Base-by-base conservation (phyloP, 2,888 invertebrate genomes). In the Diaprepes abbreviatus region DNA sequence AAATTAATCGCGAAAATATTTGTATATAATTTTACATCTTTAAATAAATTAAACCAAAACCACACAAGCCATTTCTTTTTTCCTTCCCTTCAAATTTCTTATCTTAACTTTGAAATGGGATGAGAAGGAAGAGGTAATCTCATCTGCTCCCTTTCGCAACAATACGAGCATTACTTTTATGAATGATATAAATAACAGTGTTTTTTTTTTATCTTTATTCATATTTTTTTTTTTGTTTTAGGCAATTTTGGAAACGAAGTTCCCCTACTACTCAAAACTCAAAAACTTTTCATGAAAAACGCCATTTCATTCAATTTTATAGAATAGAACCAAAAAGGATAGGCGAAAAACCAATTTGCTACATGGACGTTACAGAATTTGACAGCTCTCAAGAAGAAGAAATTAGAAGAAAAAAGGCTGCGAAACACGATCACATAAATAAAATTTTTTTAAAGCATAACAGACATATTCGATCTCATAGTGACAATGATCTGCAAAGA, bases 341-440 rank as follows among this genome's bases (percentile, higher is more conserved):
- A 17, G 66, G 65, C 10, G 74, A 75, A 17, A 71, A 76, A 50
- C 77, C 77, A 4, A 66, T 74, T 3, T 79, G 77, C 45, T 75
- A 75, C 60, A 78, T 79, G 75, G 74, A 78, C 65, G 77, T 78
- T 5, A 77, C 74, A 52, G 75, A 76, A 65, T 74, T 79, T 33
- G 63, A 70, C n/a, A 66, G 43, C 31, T 64, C 69, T 3, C 17
- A 55, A n/a, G 50, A 64, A 14, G 62, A 55, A 24, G 69, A 69
- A 31, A 64, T 64, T 16, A 64, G 63, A 16, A 16, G 69, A 58
- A 21, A 52, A n/a, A 60, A 62, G 17, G 12, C 35, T 2, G 58
- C 58, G 1, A 50, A 59, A 16, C 48, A 55, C 14, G 7, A 19
- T n/a, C 7, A 7, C 33, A 35, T 48, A 0, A 62, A 17, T 16